Conservation (phyloP, 2,113 vertebrate species). For the Malurus alboscapulatus region DNA sequence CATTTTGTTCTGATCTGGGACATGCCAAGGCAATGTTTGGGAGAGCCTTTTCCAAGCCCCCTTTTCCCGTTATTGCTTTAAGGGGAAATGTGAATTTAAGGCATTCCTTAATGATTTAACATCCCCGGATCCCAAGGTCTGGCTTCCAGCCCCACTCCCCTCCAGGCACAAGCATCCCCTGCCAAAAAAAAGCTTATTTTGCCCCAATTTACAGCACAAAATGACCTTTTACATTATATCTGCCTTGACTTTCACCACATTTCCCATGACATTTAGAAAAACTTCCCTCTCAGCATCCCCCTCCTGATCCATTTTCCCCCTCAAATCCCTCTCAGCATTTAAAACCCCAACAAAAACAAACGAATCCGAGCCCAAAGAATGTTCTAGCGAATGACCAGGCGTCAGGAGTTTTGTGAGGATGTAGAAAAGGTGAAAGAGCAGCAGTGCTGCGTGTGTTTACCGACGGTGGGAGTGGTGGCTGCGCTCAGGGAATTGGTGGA, state of each 20-base stretch:
- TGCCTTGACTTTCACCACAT: neutral
- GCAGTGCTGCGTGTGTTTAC: slow-evolving; percentile 68
- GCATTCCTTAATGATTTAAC: neutral
- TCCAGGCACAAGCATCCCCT: neutral
- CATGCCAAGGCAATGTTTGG: fast-evolving
- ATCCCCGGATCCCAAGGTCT: neutral
- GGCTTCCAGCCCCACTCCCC: slow-evolving; percentile 3
- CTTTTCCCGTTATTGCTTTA: neutral
- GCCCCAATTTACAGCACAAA: neutral
- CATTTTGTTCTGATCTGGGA: neutral
- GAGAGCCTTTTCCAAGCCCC: neutral
- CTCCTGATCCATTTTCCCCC: fast-evolving
- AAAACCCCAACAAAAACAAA: neutral
- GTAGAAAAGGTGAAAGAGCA: slow-evolving; percentile 21
- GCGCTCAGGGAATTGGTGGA: slow-evolving; percentile 93
- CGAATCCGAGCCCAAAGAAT: fast-evolving
- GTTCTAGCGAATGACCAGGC: neutral
- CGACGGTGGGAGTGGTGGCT: slow-evolving; percentile 95
- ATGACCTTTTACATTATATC: fast-evolving
- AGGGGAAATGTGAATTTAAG: neutral
- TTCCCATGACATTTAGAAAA: neutral
- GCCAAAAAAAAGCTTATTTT: neutral
- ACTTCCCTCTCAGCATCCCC: neutral
- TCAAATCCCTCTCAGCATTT: neutral
- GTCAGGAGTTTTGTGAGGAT: neutral